A percentile compares a stretch with the other conserved stretches of the same genome.
phyloP scores from a whole-genome alignment of 2,113 vertebrate species.

The Neoarius graeffei region DNA sequence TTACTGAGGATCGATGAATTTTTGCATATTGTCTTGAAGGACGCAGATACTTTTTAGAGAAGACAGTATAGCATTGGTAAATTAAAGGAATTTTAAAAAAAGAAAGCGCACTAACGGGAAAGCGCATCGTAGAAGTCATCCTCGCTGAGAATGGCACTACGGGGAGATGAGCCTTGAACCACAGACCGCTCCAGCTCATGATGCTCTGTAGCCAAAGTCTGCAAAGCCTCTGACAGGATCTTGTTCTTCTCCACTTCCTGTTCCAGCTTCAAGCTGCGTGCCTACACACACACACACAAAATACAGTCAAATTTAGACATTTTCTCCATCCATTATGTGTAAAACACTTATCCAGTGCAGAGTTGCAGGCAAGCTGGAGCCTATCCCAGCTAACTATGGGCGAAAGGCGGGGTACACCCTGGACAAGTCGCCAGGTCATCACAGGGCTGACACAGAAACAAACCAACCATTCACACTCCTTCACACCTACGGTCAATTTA shows the following conservation, averaged over 20 bases:
- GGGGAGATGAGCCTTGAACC: constrained; percentile 83
- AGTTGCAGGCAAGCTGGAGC: too few relatives aligned
- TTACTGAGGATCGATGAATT: not conserved
- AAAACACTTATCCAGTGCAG: too few relatives aligned
- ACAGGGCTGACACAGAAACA: too few relatives aligned
- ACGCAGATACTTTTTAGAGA: not conserved
- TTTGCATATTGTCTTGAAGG: not conserved
- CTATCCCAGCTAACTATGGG: too few relatives aligned
- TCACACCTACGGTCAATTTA: too few relatives aligned
- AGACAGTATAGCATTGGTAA: not conserved
- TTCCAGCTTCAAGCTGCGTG: constrained; percentile 90
- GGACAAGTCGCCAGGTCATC: too few relatives aligned
- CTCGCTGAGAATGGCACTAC: constrained; percentile 82
- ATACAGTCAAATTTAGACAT: too few relatives aligned
- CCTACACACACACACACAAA: constrained; percentile 68
- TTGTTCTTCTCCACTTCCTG: constrained; percentile 96
- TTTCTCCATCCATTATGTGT: too few relatives aligned
- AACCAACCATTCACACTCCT: too few relatives aligned
- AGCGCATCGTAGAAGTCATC: constrained; percentile 95
- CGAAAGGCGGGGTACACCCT: too few relatives aligned
- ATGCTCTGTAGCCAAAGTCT: constrained; percentile 92
- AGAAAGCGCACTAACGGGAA: constrained; percentile 79
- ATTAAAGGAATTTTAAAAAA: not conserved
- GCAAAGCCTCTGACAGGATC: constrained; percentile 93
- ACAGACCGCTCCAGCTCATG: constrained; percentile 95